Base-by-base conservation (phyloP, 2,888 invertebrate genomes). In the Amphipyra tragopoginis region DNA sequence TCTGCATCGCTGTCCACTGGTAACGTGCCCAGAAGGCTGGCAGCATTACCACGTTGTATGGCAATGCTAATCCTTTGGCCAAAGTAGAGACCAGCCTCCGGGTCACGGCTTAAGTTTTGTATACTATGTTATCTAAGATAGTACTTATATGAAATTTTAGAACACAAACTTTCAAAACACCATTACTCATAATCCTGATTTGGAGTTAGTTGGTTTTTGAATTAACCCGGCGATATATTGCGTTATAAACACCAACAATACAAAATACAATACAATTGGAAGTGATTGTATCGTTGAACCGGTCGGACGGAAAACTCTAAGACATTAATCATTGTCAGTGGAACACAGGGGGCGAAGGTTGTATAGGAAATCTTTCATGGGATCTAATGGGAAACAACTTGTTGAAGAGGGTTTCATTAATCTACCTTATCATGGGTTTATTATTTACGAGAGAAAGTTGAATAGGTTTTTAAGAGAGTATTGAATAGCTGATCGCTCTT, bases 241-340 rank as follows among this genome's bases (percentile, higher is more conserved):
- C 40, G 15, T 59, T 11, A n/a, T 5, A 42, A 59, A 15, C n/a
- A 29, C 10, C 9, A 15, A n/a, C 26, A 15, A 44, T 49, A 15
- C 15, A 38, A 38, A 42, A 8, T 15, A 8, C 15, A 65, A 45
- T 36, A 55, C n/a, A 10, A 42, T 44, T 14, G 15, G 0, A 29
- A 21, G 6, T 14, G 9, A 44, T 26, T 15, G 34, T 39, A 40
- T 36, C 26, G 49, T 45, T 38, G 15, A 50, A 55, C 0, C 14
- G n/a, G 49, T 49, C 36, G 21, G 6, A 55, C 29, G 42, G 36
- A 55, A 50, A 45, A 14, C 14, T 51, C 33, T 4, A 9, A 40
- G 9, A 15, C 15, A 65, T 75, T 71, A 13, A 62, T 71, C 55
- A 55, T 11, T 62, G 65, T 75, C 76, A 44, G 26, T 42, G 4